These are phyloP conservation scores for Fundulus diaphanus DNA, from an alignment of 2,797 vertebrate species.

Conservation along the genomic window DNA sequence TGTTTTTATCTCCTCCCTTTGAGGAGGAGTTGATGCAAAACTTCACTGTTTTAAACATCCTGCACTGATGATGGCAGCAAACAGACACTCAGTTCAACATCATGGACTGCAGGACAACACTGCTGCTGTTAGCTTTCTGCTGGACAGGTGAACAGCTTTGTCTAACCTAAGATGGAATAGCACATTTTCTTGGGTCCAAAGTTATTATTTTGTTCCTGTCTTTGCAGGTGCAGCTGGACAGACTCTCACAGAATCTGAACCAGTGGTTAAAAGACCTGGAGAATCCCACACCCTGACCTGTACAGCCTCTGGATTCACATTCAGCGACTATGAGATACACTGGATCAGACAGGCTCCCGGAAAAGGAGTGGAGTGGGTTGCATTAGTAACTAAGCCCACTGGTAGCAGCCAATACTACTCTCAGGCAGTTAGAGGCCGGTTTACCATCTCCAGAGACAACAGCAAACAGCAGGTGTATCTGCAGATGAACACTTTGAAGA, in stretches of 20 bases:
- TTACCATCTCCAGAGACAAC: not conserved
- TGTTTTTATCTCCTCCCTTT: not conserved
- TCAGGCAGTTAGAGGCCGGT: not conserved
- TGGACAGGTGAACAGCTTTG: not conserved
- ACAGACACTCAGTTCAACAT: not conserved
- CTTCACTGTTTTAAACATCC: not conserved
- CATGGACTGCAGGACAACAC: not conserved
- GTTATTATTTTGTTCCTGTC: not conserved
- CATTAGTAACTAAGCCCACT: too few relatives aligned
- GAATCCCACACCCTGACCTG: conserved; percentile 14
- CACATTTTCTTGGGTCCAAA: not conserved
- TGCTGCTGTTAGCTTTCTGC: conserved; percentile 2
- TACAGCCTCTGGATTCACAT: conserved; percentile 5
- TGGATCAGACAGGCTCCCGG: conserved; percentile 10
- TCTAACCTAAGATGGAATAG: not conserved
- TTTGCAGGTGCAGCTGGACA: not conserved
- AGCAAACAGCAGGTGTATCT: not conserved
- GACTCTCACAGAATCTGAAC: conserved; percentile 13
- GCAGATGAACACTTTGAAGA: not conserved
- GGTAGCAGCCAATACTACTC: fast-evolving
- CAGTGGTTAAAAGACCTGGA: conserved; percentile 18
- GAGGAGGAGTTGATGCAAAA: not conserved
- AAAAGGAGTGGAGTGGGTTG: conserved; percentile 11
- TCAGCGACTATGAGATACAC: fast-evolving
- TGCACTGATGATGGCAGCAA: not conserved